Evolutionary conservation across 2,888 invertebrate genomes (phyloP), one percentile per base, ranked within the genome.

Genomic region (Lobophora halterata): DNA sequence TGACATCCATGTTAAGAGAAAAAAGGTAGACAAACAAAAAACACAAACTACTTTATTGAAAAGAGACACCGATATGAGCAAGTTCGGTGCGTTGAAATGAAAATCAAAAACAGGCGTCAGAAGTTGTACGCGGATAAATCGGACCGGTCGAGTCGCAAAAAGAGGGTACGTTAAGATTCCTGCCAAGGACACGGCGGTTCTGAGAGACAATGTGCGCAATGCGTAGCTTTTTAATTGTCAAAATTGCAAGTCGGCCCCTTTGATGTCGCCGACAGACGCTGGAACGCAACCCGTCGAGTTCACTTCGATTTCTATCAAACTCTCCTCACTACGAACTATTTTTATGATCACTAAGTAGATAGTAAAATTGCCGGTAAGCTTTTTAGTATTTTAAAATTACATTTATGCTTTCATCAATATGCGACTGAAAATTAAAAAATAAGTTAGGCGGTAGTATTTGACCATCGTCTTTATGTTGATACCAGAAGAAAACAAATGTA

Each of bases 141-240:
- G 66, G 65, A 81, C 80, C 72, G 72, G 80, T 78, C 65, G 64
- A 58, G 48, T 46, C 59, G 58, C 73, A 74, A 69, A 68, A 72
- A 58, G 28, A 36, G 58, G 57, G 52, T 63, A 67, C 65, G 65
- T 65, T 70, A 65, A 71, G 75, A 83, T 86, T 83, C 86, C 71
- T 67, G 57, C 67, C 85, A 86, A 86, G 85, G 85, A 79, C 85
- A 83, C 79, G 47, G 49, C 36, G 23, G 52, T 46, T 52, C 59
- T 57, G 63, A 55, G 61, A 62, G 63, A 62, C 77, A 65, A 79
- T 75, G 80, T 66, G 64, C 61, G 73, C 76, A 66, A 83, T 79
- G 74, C 71, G 62, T 67, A 72, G 79, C 72, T 67, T 77, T 86
- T 86, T 86, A 86, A 87, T 86, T 83, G 85, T 82, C 82, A 76